Evolutionary conservation across 2,797 vertebrate species (phyloP).

Genomic region (Avahi laniger): DNA sequence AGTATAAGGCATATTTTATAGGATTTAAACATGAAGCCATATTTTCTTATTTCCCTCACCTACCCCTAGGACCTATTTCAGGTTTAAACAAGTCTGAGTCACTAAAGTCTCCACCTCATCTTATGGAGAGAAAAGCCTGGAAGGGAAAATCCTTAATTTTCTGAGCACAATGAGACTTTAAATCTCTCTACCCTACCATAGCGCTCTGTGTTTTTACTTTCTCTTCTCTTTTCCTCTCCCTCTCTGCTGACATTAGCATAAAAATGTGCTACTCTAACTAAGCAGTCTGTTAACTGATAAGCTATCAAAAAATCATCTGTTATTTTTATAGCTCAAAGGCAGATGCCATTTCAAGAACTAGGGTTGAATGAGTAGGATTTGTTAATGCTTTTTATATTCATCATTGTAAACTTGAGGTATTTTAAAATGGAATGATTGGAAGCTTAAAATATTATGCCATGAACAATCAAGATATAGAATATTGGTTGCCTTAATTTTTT

Average conservation of each 20-base stretch:
- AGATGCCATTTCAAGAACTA: slow-evolving; percentile 88
- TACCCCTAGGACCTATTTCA: background rate
- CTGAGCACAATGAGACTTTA: background rate
- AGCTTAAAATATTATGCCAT: slow-evolving; percentile 84
- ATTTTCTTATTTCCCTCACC: background rate
- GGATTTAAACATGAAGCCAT: background rate
- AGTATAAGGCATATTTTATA: slow-evolving; percentile 41
- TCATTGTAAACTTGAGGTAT: slow-evolving; percentile 86
- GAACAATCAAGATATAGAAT: slow-evolving; percentile 83
- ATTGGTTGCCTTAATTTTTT: slow-evolving; percentile 80
- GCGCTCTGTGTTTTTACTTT: slow-evolving; percentile 65
- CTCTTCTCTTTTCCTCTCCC: slow-evolving; percentile 69
- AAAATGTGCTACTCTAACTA: slow-evolving; percentile 89
- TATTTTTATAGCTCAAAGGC: slow-evolving; percentile 90
- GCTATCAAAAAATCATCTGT: slow-evolving; percentile 91
- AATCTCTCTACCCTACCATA: background rate
- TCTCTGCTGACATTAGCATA: slow-evolving; percentile 88
- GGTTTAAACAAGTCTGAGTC: slow-evolving; percentile 9
- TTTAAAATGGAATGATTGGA: slow-evolving; percentile 85
- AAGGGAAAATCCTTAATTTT: background rate
- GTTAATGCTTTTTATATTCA: slow-evolving; percentile 84
- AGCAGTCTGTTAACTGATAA: slow-evolving; percentile 91
- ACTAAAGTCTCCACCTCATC: background rate
- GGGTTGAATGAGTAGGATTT: slow-evolving; percentile 87
- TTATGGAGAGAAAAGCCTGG: background rate